Evolutionary conservation across 2,797 vertebrate genomes (phyloP).

Genomic region (Australoheros facetus): DNA sequence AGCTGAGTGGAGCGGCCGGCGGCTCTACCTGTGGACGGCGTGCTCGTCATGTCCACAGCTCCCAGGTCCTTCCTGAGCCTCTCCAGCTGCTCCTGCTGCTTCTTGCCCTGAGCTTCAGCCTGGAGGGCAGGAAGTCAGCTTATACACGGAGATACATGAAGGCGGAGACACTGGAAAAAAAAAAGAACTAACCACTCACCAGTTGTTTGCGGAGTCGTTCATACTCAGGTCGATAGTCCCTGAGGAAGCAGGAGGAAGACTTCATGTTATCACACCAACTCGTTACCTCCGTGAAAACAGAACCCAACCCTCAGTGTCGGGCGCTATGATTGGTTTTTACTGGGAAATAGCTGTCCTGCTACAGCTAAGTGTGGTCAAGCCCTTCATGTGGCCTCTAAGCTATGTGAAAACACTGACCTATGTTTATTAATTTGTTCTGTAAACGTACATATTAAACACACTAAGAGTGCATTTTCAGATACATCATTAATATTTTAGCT

Average conservation of each 20-base stretch:
- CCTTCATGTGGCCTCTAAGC: too few relatives aligned
- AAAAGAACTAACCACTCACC: constrained; percentile 72
- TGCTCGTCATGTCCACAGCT: constrained; percentile 78
- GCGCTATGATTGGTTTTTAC: neutral
- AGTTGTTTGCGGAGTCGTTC: constrained; percentile 86
- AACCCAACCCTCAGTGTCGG: neutral
- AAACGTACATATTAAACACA: too few relatives aligned
- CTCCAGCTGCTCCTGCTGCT: constrained; percentile 89
- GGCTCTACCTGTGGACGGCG: constrained; percentile 74
- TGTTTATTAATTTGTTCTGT: too few relatives aligned
- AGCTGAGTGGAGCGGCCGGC: neutral
- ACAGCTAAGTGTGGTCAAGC: too few relatives aligned
- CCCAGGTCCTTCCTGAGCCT: constrained; percentile 89
- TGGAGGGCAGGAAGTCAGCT: constrained; percentile 48
- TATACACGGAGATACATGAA: neutral
- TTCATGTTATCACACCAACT: neutral
- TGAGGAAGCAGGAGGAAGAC: constrained; percentile 56
- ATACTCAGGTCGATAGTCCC: constrained; percentile 95
- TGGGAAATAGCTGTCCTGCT: too few relatives aligned
- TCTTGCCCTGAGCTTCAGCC: constrained; percentile 83
- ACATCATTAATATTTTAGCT: too few relatives aligned
- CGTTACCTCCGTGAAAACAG: neutral
- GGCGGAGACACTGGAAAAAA: constrained; percentile 30
- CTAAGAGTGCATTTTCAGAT: too few relatives aligned
- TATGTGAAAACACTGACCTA: too few relatives aligned